A percentile compares a stretch with the other conserved stretches of the same genome.
Conservation (phyloP, 2,888 invertebrate genomes). For the Drosophila formosana region DNA sequence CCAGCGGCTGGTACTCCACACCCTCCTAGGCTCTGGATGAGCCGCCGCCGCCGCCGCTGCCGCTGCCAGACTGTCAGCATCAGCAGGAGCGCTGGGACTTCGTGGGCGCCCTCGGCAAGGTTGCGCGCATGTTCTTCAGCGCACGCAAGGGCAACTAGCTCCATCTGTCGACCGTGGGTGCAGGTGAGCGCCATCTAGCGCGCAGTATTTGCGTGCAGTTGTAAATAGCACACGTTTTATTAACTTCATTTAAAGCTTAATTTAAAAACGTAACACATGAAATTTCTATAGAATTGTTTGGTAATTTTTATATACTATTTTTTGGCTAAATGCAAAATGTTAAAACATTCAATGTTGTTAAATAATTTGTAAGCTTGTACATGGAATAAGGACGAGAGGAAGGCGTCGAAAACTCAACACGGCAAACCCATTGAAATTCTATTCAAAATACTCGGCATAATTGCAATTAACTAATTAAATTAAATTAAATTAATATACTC, state of each 20-base stretch:
- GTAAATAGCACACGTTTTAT: constrained; percentile 12
- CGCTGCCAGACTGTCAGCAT: constrained; percentile 54
- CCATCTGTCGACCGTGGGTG: not conserved
- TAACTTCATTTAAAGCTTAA: constrained; percentile 3
- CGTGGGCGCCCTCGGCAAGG: constrained; percentile 81
- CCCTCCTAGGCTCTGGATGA: constrained; percentile 88
- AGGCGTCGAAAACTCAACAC: constrained; percentile 48
- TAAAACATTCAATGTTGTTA: constrained; percentile 85
- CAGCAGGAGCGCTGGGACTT: constrained; percentile 77
- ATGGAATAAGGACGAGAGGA: constrained; percentile 46
- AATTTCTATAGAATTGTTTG: constrained; percentile 21
- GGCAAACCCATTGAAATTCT: constrained; percentile 70
- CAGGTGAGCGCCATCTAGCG: not conserved
- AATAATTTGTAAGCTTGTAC: constrained; percentile 84
- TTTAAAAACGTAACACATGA: constrained; percentile 6
- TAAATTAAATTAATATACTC: constrained; percentile 37
- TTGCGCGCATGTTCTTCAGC: constrained; percentile 82
- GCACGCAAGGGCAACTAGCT: constrained; percentile 68
- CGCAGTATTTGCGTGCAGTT: not conserved
- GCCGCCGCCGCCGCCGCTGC: constrained; percentile 17
- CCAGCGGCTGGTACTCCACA: constrained; percentile 92
- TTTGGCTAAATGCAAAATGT: constrained; percentile 63
- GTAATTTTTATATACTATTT: constrained; percentile 32
- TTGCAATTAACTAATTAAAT: constrained; percentile 65
- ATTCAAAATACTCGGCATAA: constrained; percentile 65